Evolutionary conservation across 2,113 vertebrate species (phyloP), one percentile per base, ranked within the genome.

Genomic region (Columba livia): DNA sequence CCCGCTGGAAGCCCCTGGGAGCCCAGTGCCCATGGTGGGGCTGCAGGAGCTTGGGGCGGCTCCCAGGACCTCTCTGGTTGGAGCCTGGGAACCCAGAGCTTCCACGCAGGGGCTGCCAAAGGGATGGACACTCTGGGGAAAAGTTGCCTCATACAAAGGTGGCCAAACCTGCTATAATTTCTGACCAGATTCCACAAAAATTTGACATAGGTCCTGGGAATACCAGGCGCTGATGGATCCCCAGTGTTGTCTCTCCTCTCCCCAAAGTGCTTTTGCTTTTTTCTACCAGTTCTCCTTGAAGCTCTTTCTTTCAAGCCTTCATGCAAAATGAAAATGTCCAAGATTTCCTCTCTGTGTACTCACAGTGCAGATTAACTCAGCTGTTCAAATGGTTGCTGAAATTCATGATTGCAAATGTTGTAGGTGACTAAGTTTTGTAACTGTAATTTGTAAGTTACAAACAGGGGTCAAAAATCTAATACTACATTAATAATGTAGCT

Each of bases 241-340:
- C 38, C 26, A 64, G 60, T 48, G 53, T 51, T 54, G 13, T 51
- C 58, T 70, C 53, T 84, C 15, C 28, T 88, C 72, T 88, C 29
- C 65, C 26, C 19, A 72, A 86, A 89, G 11, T 53, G 44, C 53
- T 89, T 79, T 53, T 57, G 8, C 20, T 31, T 84, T 91, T 89
- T 73, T 70, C 60, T 70, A 24, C 44, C 36, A 48, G 42, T 77
- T 78, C 29, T 85, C 32, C 50, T 69, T 86, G 50, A 79, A 90
- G 36, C 74, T 10, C 32, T 95, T 90, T 90, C 61, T 82, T 95
- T 93, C 44, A n/a, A 81, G 53, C 24, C 88, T 84, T 90, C 69
- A 23, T 72, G 77, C 57, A 81, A 88, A 93, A 90, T 32, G 18
- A 56, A 65, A 62, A 70, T 15, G 23, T 67, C 78, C 73, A 79